Evolutionary conservation across 2,797 vertebrate species (phyloP).

Genomic region (Enteromius treurensis): DNA sequence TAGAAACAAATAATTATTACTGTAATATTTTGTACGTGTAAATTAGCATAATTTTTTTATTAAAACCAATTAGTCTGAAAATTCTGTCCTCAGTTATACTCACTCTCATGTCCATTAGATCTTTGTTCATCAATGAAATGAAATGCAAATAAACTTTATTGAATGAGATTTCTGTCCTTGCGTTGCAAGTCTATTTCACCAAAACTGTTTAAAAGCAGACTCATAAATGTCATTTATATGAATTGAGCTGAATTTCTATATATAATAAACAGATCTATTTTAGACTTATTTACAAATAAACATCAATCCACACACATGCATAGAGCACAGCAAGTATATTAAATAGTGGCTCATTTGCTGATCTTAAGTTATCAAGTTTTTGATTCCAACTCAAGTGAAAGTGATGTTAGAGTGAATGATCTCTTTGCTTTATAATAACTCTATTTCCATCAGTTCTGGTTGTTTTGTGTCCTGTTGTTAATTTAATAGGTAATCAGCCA

Average conservation of each 20-base stretch:
- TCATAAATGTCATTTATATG: neutral
- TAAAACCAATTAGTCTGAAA: neutral
- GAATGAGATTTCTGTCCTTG: no score
- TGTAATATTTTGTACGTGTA: neutral
- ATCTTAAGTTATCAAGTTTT: neutral
- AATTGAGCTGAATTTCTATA: neutral
- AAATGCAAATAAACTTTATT: neutral
- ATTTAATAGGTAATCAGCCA: neutral
- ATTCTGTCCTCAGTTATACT: neutral
- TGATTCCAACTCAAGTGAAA: neutral
- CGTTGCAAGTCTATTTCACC: neutral
- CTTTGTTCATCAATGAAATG: neutral
- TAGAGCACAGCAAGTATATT: neutral
- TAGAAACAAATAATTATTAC: neutral
- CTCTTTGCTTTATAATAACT: neutral
- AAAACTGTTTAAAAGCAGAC: neutral
- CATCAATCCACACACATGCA: neutral
- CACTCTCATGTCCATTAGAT: neutral
- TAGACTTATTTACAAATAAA: neutral
- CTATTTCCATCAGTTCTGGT: neutral
- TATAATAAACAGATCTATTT: neutral
- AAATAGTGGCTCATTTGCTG: neutral
- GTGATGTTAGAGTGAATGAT: neutral
- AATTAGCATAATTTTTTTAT: neutral
- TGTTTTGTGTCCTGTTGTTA: neutral